These are phyloP conservation scores for Felis chaus DNA, from an alignment of 2,113 vertebrate genomes.

Conservation along the genomic window DNA sequence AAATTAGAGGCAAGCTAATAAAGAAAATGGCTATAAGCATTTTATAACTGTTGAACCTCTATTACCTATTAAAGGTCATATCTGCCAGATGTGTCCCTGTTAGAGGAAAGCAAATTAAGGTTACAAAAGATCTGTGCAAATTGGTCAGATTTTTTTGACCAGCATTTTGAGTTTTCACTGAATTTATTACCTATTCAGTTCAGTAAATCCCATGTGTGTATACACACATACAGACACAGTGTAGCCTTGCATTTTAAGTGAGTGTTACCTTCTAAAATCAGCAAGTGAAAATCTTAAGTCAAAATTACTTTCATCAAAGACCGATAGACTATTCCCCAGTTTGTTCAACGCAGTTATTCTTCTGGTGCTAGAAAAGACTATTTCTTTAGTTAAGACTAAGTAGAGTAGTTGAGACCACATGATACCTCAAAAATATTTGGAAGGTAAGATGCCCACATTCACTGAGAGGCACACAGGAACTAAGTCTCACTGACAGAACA, in stretches of 20 bases:
- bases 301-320: neutral
- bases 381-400: conserved; percentile 1
- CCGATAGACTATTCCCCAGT: neutral
- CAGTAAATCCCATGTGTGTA: neutral
- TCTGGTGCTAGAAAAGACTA: neutral
- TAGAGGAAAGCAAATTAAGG: neutral
- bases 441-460: neutral
- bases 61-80: neutral
- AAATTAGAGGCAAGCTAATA: conserved; percentile 23
- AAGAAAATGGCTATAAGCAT: neutral
- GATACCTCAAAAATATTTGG: neutral
- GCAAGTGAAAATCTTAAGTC: neutral
- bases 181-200: neutral
- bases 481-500: neutral
- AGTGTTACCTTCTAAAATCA: conserved; percentile 17
- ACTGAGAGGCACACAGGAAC: neutral
- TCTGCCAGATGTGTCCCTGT: neutral
- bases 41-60: neutral
- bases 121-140: neutral
- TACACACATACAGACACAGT: neutral
- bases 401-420: neutral
- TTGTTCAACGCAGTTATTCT: neutral
- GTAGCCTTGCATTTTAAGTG: neutral
- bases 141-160: neutral
- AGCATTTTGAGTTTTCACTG: neutral